A percentile compares a stretch with the other conserved stretches of the same genome.
Conservation (phyloP, 2,797 vertebrate species). For the Menidia menidia region DNA sequence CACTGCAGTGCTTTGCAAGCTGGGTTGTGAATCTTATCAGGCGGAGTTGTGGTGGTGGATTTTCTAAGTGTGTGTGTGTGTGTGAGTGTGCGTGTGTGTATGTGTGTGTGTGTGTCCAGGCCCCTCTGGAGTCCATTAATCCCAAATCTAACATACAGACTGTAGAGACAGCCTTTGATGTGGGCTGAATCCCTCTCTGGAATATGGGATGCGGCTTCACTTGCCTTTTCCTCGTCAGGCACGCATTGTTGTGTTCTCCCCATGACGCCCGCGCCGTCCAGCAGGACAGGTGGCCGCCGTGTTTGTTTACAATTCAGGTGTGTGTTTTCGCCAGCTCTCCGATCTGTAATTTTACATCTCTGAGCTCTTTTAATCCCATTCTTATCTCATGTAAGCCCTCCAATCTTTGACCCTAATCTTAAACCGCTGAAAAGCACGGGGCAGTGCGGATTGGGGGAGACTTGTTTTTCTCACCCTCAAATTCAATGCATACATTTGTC, state of each 20-base stretch:
- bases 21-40: conserved; percentile 74
- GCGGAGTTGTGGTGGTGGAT: conserved; percentile 64
- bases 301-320: conserved; percentile 79
- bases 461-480: conserved; percentile 74
- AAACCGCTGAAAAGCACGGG: conserved; percentile 72
- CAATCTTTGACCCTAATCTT: conserved; percentile 89
- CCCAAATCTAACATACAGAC: conserved; percentile 81
- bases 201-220: conserved; percentile 74
- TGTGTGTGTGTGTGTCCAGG: conserved; percentile 69
- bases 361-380: conserved; percentile 84
- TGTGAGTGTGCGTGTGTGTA: conserved; percentile 29
- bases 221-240: conserved; percentile 60
- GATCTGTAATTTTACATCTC: conserved; percentile 85
- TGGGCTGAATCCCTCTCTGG: conserved; percentile 75
- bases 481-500: conserved; percentile 61
- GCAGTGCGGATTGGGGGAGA: conserved; percentile 50
- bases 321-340: conserved; percentile 76
- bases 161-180: conserved; percentile 80
- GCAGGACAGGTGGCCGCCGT: conserved; percentile 67
- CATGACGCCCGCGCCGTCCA: conserved; percentile 45
- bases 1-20: conserved; percentile 70
- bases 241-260: conserved; percentile 52
- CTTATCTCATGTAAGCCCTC: conserved; percentile 82
- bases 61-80: conserved; percentile 45
- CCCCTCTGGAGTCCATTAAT: conserved; percentile 82